A percentile compares a stretch with the other conserved stretches of the same genome.
phyloP scores from a whole-genome alignment of 2,113 vertebrate species.

The Genyomyrus donnyi region DNA sequence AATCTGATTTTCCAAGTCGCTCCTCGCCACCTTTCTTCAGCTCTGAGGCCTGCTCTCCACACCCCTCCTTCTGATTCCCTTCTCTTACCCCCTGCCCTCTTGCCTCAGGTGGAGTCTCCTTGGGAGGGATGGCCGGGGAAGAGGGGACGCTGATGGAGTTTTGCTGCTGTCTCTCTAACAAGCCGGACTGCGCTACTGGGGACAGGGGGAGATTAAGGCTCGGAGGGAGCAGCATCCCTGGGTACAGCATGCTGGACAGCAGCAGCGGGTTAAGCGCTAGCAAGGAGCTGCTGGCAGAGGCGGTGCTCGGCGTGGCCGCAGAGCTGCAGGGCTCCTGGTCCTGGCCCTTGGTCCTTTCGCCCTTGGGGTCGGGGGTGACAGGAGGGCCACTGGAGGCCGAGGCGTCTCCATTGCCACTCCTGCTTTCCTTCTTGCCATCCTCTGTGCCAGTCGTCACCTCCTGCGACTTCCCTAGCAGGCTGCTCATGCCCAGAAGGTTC shows the following conservation, averaged over 20 bases:
- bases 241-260: conserved; percentile 95
- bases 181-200: conserved; percentile 69
- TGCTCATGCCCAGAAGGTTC: conserved; percentile 79
- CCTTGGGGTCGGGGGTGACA: conserved; percentile 59
- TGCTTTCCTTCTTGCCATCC: conserved; percentile 46
- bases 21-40: conserved; percentile 88
- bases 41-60: conserved; percentile 56
- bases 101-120: conserved; percentile 9
- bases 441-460: conserved; percentile 59
- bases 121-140: conserved; percentile 36
- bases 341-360: conserved; percentile 86
- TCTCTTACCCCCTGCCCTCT: not conserved
- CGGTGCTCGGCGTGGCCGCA: conserved; percentile 53
- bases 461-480: conserved; percentile 64
- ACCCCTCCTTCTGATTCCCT: conserved; percentile 34
- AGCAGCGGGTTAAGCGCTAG: conserved; percentile 91
- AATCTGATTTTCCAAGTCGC: conserved; percentile 80
- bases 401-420: conserved; percentile 6
- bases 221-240: conserved; percentile 99
- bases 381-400: conserved; percentile 4
- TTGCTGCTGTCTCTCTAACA: conserved; percentile 78
- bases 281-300: conserved; percentile 62
- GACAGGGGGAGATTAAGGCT: conserved; percentile 96
- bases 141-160: conserved; percentile 69
- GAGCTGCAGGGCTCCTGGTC: conserved; percentile 62